Percentiles rank a stretch among this genome's conserved stretches.
phyloP scores from a whole-genome alignment of 2,888 invertebrate genomes.

The Trichogramma dendrolimi region DNA sequence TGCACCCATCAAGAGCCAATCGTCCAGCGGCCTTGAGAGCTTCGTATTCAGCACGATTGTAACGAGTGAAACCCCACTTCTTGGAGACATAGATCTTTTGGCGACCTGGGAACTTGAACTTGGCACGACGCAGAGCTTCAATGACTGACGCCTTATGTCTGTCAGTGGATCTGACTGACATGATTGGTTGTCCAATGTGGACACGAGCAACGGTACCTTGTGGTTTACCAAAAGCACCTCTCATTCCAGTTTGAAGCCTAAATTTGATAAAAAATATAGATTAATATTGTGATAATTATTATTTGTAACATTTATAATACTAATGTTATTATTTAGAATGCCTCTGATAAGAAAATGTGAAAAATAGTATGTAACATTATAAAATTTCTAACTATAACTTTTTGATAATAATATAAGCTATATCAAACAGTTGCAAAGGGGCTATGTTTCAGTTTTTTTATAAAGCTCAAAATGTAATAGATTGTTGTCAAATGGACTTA shows the following conservation, averaged over 20 bases:
- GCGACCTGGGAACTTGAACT: slow-evolving; percentile 99
- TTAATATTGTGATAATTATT: no score
- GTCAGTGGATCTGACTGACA: slow-evolving; percentile 96
- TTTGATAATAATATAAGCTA: no score
- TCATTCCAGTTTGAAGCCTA: slow-evolving; percentile 99
- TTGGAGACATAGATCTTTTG: slow-evolving; percentile 99
- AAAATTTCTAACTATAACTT: no score
- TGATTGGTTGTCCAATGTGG: slow-evolving; percentile 96
- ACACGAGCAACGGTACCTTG: slow-evolving; percentile 99
- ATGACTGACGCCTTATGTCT: slow-evolving; percentile 93
- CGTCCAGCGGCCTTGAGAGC: slow-evolving; percentile 76
- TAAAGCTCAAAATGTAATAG: no score
- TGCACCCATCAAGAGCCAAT: slow-evolving; percentile 88
- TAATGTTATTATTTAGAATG: no score
- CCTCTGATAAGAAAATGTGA: no score
- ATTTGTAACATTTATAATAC: no score
- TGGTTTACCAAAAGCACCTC: slow-evolving; percentile 99
- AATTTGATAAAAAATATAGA: slow-evolving; percentile 8
- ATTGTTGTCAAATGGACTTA: not conserved
- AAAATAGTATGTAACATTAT: no score
- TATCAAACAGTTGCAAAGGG: no score
- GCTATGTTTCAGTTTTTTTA: no score
- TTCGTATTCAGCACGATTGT: slow-evolving; percentile 86
- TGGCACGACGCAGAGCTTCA: slow-evolving; percentile 97
- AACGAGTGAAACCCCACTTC: slow-evolving; percentile 99